phyloP scores from a whole-genome alignment of 2,888 invertebrate species.

The Cylindroiulus punctatus region DNA sequence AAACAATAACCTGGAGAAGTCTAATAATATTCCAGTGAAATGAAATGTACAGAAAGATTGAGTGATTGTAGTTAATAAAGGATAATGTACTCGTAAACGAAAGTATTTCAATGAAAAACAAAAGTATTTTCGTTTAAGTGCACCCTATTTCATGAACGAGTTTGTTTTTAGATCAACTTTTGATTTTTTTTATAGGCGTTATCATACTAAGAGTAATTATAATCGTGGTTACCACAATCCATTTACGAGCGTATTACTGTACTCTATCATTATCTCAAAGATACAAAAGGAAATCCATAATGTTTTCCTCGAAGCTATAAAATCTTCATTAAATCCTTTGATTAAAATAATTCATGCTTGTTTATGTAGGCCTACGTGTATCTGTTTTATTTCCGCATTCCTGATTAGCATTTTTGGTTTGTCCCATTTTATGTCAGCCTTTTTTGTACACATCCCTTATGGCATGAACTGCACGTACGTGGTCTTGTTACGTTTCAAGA shows the following conservation, averaged over 20 bases:
- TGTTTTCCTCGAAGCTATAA: neutral
- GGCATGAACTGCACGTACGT: neutral
- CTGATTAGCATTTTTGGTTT: neutral
- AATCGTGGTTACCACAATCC: conserved; percentile 14
- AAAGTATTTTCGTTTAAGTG: neutral
- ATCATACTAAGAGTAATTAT: conserved; percentile 22
- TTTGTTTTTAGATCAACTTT: neutral
- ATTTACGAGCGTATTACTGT: conserved; percentile 6
- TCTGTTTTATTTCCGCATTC: conserved; percentile 17
- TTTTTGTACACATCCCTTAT: neutral
- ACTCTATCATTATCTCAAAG: conserved; percentile 28
- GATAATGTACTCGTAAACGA: neutral
- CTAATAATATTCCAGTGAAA: neutral
- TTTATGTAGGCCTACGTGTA: neutral
- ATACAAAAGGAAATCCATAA: neutral
- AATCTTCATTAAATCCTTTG: neutral
- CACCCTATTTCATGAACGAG: neutral
- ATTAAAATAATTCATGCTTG: conserved; percentile 20
- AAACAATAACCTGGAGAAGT: neutral
- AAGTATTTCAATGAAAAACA: neutral
- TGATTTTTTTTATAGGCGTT: neutral
- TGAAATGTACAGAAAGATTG: neutral
- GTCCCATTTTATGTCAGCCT: conserved; percentile 22
- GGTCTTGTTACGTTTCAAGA: neutral
- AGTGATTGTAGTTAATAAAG: no score